Conservation (phyloP, 1,140 invertebrate species). For the Pogonognathellus flavescens region DNA sequence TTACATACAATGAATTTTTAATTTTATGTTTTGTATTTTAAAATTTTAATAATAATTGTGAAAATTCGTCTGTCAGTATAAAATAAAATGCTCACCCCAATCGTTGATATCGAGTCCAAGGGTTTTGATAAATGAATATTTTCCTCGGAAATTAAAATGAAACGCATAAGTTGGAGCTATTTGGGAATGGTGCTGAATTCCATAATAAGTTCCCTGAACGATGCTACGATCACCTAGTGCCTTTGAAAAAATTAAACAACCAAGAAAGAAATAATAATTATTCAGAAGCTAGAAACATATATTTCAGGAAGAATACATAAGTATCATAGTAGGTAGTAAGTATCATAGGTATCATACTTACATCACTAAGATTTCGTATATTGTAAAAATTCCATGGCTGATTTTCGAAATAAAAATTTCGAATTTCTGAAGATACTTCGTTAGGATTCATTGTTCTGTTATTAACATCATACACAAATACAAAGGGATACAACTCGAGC, state of each 20-base stretch:
- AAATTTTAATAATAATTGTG: too few species aligned
- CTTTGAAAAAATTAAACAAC: background rate
- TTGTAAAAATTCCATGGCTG: background rate
- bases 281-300: too few species aligned
- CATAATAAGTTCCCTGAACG: constrained; percentile 12
- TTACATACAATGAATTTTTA: too few species aligned
- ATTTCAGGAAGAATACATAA: too few species aligned
- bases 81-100: constrained; percentile 11
- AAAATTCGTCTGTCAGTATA: too few species aligned
- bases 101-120: background rate
- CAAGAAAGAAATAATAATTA: background rate
- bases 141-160: constrained; percentile 53
- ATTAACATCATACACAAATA: constrained; percentile 6
- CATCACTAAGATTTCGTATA: background rate
- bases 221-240: constrained; percentile 7
- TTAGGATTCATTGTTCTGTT: background rate
- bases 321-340: too few species aligned
- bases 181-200: constrained; percentile 34
- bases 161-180: constrained; percentile 52
- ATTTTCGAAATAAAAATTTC: constrained; percentile 2
- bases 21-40: too few species aligned
- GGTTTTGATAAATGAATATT: constrained; percentile 16
- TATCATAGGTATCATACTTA: background rate
- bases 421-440: background rate
- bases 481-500: constrained; percentile 2